Percentiles rank a stretch among this genome's conserved stretches.
These are phyloP conservation scores for Heterochromis multidens DNA, from an alignment of 2,113 vertebrate genomes.

Conservation along the genomic window DNA sequence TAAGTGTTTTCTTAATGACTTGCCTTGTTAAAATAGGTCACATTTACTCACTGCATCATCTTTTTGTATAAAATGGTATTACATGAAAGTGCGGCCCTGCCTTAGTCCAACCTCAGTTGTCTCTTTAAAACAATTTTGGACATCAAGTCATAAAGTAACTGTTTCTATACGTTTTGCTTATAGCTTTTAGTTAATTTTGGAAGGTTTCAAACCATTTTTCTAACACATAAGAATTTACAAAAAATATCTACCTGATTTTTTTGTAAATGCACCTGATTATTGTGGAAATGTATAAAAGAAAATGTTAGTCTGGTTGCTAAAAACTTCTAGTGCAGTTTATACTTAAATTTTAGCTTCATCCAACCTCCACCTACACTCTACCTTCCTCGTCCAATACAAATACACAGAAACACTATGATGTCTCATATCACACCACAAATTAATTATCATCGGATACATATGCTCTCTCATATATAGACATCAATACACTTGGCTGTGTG, in stretches of 20 bases:
- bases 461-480: constrained; percentile 7
- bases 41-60: background rate
- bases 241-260: background rate
- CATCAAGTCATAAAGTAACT: background rate
- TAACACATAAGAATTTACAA: background rate
- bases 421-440: background rate
- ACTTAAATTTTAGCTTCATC: background rate
- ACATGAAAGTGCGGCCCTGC: background rate
- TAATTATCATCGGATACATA: background rate
- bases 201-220: rapidly evolving
- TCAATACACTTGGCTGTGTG: background rate
- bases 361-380: background rate
- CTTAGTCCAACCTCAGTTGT: rapidly evolving
- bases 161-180: background rate
- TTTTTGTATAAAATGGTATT: background rate
- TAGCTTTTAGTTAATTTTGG: background rate
- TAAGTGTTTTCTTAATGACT: background rate
- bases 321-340: background rate
- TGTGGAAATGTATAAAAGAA: background rate
- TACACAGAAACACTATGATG: background rate
- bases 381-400: background rate
- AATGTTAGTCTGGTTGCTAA: background rate
- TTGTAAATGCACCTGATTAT: background rate
- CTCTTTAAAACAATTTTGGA: background rate
- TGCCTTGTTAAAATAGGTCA: background rate